Conservation (phyloP, 1,140 invertebrate genomes). For the Matsumurasca onukii region DNA sequence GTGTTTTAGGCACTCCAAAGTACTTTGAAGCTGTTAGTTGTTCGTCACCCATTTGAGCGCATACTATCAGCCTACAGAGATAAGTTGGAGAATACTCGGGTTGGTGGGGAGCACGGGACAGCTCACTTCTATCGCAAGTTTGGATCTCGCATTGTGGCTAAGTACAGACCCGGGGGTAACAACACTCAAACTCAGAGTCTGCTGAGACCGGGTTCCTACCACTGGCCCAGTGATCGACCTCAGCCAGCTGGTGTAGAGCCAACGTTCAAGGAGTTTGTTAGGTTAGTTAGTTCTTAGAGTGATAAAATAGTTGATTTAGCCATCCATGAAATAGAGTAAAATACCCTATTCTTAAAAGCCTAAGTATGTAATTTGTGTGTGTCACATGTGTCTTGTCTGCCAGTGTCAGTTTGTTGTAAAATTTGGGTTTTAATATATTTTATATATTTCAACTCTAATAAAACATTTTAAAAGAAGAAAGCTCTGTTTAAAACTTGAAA, state of each 20-base stretch:
- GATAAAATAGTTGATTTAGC: too few relatives aligned
- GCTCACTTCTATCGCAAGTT: constrained; percentile 72
- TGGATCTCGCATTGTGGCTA: constrained; percentile 49
- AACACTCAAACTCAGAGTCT: constrained; percentile 11
- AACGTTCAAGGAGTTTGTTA: constrained; percentile 61
- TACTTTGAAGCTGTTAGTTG: constrained; percentile 58
- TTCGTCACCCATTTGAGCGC: constrained; percentile 86
- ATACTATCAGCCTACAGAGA: constrained; percentile 89
- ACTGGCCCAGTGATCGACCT: neutral
- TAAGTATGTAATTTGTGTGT: too few relatives aligned
- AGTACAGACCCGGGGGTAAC: constrained; percentile 32
- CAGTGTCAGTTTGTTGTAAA: too few relatives aligned
- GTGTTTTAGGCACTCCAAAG: constrained; percentile 37
- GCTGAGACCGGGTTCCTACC: constrained; percentile 24
- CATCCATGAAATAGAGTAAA: too few relatives aligned
- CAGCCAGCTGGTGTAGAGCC: constrained; percentile 54
- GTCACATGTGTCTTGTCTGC: too few relatives aligned
- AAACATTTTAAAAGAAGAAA: too few relatives aligned
- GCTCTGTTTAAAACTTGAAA: too few relatives aligned
- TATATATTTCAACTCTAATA: too few relatives aligned
- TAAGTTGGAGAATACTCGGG: constrained; percentile 80
- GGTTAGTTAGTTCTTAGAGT: constrained; percentile 18
- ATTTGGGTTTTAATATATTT: too few relatives aligned
- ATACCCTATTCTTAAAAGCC: too few relatives aligned
- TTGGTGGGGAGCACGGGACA: constrained; percentile 76